Evolutionary conservation across 2,888 invertebrate genomes (phyloP), one percentile per base, ranked within the genome.

Genomic region (Dolichopus griseipennis): DNA sequence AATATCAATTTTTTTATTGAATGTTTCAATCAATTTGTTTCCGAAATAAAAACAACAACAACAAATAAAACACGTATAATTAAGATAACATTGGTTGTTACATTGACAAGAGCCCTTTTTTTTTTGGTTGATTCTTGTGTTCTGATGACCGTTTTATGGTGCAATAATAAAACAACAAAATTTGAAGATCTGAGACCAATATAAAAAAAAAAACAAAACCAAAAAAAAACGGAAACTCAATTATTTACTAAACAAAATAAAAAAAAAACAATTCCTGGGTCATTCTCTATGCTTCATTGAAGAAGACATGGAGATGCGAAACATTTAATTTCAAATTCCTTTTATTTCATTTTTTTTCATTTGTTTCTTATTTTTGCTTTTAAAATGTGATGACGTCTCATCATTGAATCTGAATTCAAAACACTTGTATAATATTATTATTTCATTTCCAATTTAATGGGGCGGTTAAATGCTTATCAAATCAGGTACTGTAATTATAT

Each of bases 401-500:
- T 52, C 15, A 5, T 52, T 6, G 52, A 52, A 52, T n/a, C 18
- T n/a, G n/a, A 41, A 27, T 41, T 3, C 2, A n/a, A 52, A 52
- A 52, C 18, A 52, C 52, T 15, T 10, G 10, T 43, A 10, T 12
- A 43, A 12, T 34, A 34, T 34, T 34, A 7, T 43, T 12, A 9
- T 12, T 43, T 43, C 18, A n/a, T 18, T 27, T 27, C 27, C 63
- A 63, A 63, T 61, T 52, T 52, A 52, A 18, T 52, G 27, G 27
- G 63, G 63, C 63, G 63, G 27, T 27, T 63, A 63, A 63, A 63
- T 63, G 63, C 63, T 63, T 63, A 63, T 63, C 63, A 63, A 63
- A 18, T 63, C 27, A 63, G 63, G 63, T 27, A 63, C 15, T 27
- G n/a, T 63, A 63, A 63, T 63, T 63, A 63, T 12, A 63, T 63